Evolutionary conservation across 2,888 invertebrate species (phyloP), one percentile per base, ranked within the genome.

Genomic region (Lochmaea crataegi): DNA sequence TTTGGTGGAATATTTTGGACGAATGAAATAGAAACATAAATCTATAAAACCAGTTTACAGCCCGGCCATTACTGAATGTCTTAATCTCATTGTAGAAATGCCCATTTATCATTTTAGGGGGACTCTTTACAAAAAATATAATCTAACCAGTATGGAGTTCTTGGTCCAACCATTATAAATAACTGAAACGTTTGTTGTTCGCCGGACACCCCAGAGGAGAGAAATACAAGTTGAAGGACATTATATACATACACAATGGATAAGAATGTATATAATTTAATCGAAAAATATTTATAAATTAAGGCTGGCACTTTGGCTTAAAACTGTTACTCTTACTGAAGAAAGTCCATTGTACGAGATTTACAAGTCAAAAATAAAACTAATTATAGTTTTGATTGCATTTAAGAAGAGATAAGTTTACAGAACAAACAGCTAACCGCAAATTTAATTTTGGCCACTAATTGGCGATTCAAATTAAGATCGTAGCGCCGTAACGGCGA

Each of bases 31-130:
- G 68, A 71, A 73, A 73, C 61, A 63, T 63, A 72, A 74, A 74
- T 77, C 75, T 74, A 73, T 72, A 75, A 68, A 76, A 77, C 76
- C 75, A 77, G 77, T 75, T 76, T 70, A 72, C 68, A 67, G 72
- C 73, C 10, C 68, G 77, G 77, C 76, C 80, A 81, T 80, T 76
- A 77, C 78, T 78, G 78, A 76, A 81, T 79, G 80, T 81, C 80
- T 81, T 78, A 78, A 81, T 81, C 77, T 79, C 76, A 80, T 79
- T 81, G 80, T 80, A 73, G 70, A 76, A 74, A 68, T 72, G 71
- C 71, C 68, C 76, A 79, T 81, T 78, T 79, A 75, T 81, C 81
- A 80, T 81, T 80, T 80, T 75, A 67, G 75, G 79, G 79, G 79
- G 79, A 76, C 76, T 65, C 61, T 69, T 70, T 68, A 73, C 70